Base-by-base conservation (phyloP, 2,888 invertebrate genomes). In the Acrobasis repandana region DNA sequence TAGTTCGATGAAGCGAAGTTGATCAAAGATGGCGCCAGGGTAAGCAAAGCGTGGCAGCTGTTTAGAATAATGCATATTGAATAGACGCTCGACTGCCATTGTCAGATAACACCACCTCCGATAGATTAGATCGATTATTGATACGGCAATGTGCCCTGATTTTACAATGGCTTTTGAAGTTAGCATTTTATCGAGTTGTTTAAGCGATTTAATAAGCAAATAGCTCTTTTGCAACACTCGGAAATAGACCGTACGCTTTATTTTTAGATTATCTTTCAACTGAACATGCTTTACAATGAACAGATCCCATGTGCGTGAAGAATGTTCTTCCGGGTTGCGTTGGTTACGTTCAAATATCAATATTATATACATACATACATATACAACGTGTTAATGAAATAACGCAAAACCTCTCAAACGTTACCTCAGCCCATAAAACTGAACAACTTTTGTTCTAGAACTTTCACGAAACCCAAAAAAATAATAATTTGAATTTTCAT, bases 41-140 rank as follows among this genome's bases (percentile, higher is more conserved):
- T 70, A 72, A 71, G 78, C 74, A 78, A 76, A 68, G 65, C 58
- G 28, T 71, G 69, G 68, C 68, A 68, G 68, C 71, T 74, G 67
- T 72, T 76, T 75, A 74, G 52, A 71, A 76, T 79, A 75, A 79
- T 73, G 74, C 73, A 73, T 69, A 72, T 67, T 74, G 77, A 77
- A 75, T 72, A 67, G 71, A 60, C 64, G 46, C 50, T 20, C 9
- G 14, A 15, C 46, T 51, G 46, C 28, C 15, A 14, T 46, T 46
- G 16, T 9, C 28, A 58, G 60, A 60, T 52, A 52, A 52, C 60
- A 47, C 46, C 46, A 14, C 28, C 50, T 16, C 20, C 15, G 15
- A 18, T 43, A 59, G 15, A 43, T 28, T 11, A 54, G 11, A 60
- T 60, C 60, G 60, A 60, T 60, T 51, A 50, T 43, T 52, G 33